Percentiles rank a stretch among this genome's conserved stretches.
phyloP scores from a whole-genome alignment of 2,113 vertebrate species.

The Zeus faber region DNA sequence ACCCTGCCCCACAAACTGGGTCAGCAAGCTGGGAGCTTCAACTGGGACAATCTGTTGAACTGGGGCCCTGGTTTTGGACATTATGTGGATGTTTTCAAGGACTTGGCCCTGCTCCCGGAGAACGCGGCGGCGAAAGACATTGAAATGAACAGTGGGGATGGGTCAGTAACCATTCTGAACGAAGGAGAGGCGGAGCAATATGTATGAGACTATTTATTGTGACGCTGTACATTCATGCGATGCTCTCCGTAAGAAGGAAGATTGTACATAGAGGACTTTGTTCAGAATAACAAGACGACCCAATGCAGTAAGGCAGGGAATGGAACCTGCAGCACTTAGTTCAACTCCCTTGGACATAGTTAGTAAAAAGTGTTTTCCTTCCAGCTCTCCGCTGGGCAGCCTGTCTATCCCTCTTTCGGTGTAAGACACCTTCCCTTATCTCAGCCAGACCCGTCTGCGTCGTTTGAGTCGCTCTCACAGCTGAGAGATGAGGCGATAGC shows the following conservation, averaged over 20 bases:
- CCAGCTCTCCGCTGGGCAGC: no score
- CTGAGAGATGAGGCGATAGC: slow-evolving; percentile 49
- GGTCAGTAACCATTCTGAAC: slow-evolving; percentile 80
- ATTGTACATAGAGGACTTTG: slow-evolving; percentile 38
- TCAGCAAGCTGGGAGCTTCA: slow-evolving; percentile 84
- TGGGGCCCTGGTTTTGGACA: slow-evolving; percentile 97
- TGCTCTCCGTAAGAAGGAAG: slow-evolving; percentile 29
- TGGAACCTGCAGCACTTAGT: slow-evolving; percentile 40
- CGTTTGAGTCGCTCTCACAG: slow-evolving; percentile 45
- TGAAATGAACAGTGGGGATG: slow-evolving; percentile 85
- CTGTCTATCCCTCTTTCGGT: no score
- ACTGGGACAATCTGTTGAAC: slow-evolving; percentile 98
- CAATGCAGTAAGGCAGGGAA: slow-evolving; percentile 76
- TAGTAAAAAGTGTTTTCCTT: slow-evolving; percentile 8
- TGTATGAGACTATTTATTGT: slow-evolving; percentile 83
- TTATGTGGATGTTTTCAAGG: slow-evolving; percentile 97
- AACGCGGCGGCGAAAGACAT: slow-evolving; percentile 78
- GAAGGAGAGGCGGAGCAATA: slow-evolving; percentile 94
- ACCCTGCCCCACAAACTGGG: slow-evolving; percentile 84
- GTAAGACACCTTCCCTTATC: no score
- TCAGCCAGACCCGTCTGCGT: not conserved
- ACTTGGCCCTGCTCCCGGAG: slow-evolving; percentile 93
- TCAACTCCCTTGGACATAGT: slow-evolving; percentile 51
- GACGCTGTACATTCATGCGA: slow-evolving; percentile 59
- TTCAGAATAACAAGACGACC: slow-evolving; percentile 68